These are phyloP conservation scores for Oceanodroma tethys DNA, from an alignment of 2,113 vertebrate species.

Conservation along the genomic window DNA sequence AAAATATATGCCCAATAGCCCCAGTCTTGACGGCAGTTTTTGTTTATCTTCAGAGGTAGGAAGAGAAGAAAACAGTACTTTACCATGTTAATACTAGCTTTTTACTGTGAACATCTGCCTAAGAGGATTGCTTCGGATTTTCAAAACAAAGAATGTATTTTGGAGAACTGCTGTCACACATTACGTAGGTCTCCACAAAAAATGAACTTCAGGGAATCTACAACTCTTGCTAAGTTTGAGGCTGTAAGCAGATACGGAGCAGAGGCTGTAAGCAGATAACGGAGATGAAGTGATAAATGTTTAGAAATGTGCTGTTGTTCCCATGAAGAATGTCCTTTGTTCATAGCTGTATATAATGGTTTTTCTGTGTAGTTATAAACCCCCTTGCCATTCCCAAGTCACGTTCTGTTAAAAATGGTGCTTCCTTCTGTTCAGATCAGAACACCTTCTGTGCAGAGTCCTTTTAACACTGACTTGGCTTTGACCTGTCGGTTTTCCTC, in stretches of 20 bases:
- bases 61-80: constrained; percentile 35
- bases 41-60: background rate
- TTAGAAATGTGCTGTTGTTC: background rate
- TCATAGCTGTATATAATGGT: background rate
- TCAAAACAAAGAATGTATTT: constrained; percentile 24
- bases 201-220: background rate
- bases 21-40: background rate
- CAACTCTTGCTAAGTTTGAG: background rate
- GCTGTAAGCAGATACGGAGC: background rate
- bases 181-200: background rate
- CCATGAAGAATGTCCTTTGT: background rate
- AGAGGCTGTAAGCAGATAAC: background rate
- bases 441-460: background rate
- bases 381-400: background rate
- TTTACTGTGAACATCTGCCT: constrained; percentile 58
- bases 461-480: background rate
- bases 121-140: constrained; percentile 65
- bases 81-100: constrained; percentile 22
- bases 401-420: background rate
- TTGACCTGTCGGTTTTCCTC: background rate
- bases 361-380: background rate
- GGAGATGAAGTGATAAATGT: background rate
- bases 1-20: background rate
- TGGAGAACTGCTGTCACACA: constrained; percentile 16
- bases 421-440: background rate